phyloP scores from a whole-genome alignment of 2,888 invertebrate genomes.

The Melanargia galathea region DNA sequence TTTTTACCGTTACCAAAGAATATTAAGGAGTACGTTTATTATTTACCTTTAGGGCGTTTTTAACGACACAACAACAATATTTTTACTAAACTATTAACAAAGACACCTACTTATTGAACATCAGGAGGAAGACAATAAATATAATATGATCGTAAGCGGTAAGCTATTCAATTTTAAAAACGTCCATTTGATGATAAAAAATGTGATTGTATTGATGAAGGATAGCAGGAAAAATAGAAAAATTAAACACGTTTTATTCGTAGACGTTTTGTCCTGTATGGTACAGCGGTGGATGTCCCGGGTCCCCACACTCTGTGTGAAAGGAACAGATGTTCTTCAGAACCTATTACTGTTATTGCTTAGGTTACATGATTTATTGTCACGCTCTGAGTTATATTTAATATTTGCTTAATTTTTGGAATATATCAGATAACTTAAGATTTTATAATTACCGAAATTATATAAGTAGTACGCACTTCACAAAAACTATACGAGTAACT shows the following conservation, averaged over 20 bases:
- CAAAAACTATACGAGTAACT: no score
- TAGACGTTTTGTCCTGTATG: background rate
- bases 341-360: conserved; percentile 63
- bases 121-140: no score
- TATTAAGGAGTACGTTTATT: no score
- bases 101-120: no score
- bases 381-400: conserved; percentile 11
- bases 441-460: no score
- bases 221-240: background rate
- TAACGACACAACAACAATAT: no score
- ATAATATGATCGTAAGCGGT: background rate
- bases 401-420: no score
- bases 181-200: background rate
- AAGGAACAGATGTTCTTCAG: conserved; percentile 61
- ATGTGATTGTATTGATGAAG: background rate
- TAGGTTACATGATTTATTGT: conserved; percentile 44
- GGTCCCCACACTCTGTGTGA: conserved; percentile 43
- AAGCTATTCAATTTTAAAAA: background rate
- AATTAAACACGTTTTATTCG: background rate
- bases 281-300: conserved; percentile 8
- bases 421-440: no score
- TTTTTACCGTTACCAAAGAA: no score
- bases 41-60: no score
- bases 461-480: no score
- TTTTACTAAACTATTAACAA: no score